phyloP scores from a whole-genome alignment of 2,113 vertebrate genomes.

The Chaetodon auriga region DNA sequence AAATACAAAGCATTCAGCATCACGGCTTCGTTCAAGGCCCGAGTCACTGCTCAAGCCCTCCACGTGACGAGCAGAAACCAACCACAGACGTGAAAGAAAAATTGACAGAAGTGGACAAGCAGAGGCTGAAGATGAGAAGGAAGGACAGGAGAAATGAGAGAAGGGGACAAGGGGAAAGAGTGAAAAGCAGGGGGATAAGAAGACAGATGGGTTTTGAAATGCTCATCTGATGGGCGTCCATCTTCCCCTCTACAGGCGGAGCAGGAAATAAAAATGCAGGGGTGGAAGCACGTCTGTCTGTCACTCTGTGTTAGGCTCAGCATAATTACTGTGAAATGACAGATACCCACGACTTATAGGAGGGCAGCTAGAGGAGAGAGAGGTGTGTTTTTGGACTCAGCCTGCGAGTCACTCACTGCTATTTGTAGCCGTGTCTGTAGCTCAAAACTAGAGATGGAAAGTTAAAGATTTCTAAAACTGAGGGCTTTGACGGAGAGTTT shows the following conservation, averaged over 20 bases:
- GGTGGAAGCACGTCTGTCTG: conserved; percentile 71
- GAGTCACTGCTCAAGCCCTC: conserved; percentile 4
- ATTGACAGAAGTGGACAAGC: conserved; percentile 19
- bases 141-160: conserved; percentile 35
- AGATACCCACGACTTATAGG: conserved; percentile 70
- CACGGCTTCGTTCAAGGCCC: conserved; percentile 8
- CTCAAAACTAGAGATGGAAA: conserved; percentile 33
- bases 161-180: conserved; percentile 31
- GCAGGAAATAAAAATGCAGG: conserved; percentile 62
- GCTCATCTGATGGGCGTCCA: conserved; percentile 58
- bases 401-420: conserved; percentile 72
- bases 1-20: conserved; percentile 22
- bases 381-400: conserved; percentile 69
- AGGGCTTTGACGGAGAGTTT: conserved; percentile 21
- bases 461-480: conserved; percentile 17
- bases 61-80: conserved; percentile 15
- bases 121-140: conserved; percentile 38
- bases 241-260: conserved; percentile 51
- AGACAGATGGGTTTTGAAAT: conserved; percentile 64
- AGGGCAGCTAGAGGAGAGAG: conserved; percentile 58
- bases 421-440: conserved; percentile 41
- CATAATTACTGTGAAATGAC: conserved; percentile 83
- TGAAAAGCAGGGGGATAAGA: conserved; percentile 36
- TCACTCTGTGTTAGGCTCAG: conserved; percentile 82
- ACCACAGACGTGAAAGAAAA: conserved; percentile 14